These are phyloP conservation scores for Cygnus atratus DNA, from an alignment of 2,113 vertebrate species.

Conservation along the genomic window DNA sequence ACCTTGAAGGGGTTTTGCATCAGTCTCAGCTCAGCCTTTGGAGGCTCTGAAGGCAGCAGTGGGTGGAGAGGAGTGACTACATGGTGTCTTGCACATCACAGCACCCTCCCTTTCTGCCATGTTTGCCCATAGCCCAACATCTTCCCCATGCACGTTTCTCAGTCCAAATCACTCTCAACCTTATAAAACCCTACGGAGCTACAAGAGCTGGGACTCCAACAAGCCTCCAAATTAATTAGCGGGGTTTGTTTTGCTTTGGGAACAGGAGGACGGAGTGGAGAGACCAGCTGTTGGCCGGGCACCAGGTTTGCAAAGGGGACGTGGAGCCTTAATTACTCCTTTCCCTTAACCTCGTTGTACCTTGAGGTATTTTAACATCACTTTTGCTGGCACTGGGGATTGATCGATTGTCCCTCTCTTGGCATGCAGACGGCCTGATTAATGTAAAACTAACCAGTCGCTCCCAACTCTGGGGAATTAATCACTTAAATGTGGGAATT, in stretches of 20 bases:
- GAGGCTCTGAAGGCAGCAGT: neutral
- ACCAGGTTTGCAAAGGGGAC: neutral
- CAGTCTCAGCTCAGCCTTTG: neutral
- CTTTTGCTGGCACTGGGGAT: conserved; percentile 32
- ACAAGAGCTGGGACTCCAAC: neutral
- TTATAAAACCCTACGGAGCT: neutral
- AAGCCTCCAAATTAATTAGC: neutral
- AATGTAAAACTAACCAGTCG: conserved; percentile 60
- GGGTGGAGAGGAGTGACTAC: too few relatives aligned
- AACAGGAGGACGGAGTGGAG: neutral
- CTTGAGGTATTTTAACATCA: conserved; percentile 56
- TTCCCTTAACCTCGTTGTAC: conserved; percentile 54
- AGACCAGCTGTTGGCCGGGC: neutral
- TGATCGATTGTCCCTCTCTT: conserved; percentile 58
- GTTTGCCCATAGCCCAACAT: neutral
- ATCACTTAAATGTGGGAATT: conserved; percentile 75
- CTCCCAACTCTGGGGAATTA: conserved; percentile 75
- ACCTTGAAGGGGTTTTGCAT: conserved; percentile 4
- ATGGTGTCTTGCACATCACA: neutral
- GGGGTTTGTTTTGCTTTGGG: neutral
- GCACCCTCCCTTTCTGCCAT: too few relatives aligned
- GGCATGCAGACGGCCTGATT: conserved; percentile 69
- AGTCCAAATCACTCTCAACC: neutral
- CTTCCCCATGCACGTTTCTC: fast-evolving
- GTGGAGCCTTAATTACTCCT: conserved; percentile 62